Base-by-base conservation (phyloP, 2,888 invertebrate genomes). In the Andrena minutula region DNA sequence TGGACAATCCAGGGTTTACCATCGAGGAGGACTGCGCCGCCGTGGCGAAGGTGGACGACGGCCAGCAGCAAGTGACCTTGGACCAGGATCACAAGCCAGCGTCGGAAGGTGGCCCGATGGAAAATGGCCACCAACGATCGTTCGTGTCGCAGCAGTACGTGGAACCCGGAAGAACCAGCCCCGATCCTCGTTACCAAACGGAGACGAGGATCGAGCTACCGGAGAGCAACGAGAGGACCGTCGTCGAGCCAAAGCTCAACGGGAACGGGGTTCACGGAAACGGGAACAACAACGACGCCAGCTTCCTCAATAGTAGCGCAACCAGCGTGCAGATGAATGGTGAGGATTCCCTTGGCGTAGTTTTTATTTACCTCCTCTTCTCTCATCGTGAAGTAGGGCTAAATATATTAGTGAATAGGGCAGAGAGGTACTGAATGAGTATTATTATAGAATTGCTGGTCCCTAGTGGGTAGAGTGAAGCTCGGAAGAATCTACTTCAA, bases 1-100 rank as follows among this genome's bases (percentile, higher is more conserved):
- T 92, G 86, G 94, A 94, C 80, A 94, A 94, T 84, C 93, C 93
- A 86, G 93, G 93, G 83, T 94, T 93, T 88, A 89, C 88, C 85
- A 89, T 88, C 82, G 93, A 93, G 72, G 92, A 93, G 56, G 93
- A 93, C 41, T 85, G 84, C 84, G 83, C 77, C 35, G 78, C 66
- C 77, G 78, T 47, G 8, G 35, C 81, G 73, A 82, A 71, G 26
- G 73, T 78, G 81, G 82, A 77, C 70, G 84, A 72, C 70, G 75
- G 68, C 35, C 88, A 85, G 66, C 86, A 84, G 49, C 86, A 84
- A 65, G 80, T 79, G 68, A 83, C 74, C 79, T 69, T 73, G 72
- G 90, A 91, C 58, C 87, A 90, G 56, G 90, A 90, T 32, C 79
- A 75, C 65, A 91, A 89, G 74, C 60, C 85, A 35, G 63, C 65